phyloP scores from a whole-genome alignment of 23 tunicate genomes.

The Diplosoma virens region DNA sequence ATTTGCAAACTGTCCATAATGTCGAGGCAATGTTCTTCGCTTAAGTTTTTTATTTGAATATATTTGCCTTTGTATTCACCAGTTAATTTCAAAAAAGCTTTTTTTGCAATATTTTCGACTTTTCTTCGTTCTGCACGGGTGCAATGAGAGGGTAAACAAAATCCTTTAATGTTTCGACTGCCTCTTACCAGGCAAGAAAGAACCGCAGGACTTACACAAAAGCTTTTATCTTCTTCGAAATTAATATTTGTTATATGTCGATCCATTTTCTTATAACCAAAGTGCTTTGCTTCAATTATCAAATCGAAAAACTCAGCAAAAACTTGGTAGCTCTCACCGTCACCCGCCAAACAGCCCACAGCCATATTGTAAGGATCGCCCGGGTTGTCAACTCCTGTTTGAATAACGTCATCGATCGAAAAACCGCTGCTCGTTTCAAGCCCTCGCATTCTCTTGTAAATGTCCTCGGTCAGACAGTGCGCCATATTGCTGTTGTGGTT shows the following conservation, averaged over 20 bases:
- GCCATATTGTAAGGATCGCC: constrained; percentile 28
- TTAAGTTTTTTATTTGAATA: neutral
- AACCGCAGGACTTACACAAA: neutral
- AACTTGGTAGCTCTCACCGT: constrained; percentile 34
- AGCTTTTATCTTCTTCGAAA: neutral
- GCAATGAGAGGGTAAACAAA: constrained; percentile 61
- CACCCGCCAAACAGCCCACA: constrained; percentile 48
- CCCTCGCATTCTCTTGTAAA: constrained; percentile 40
- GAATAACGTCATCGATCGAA: constrained; percentile 59
- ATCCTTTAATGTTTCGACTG: constrained; percentile 53
- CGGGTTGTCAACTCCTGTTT: constrained; percentile 75
- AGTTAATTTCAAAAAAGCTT: constrained; percentile 26
- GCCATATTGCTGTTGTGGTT: constrained; percentile 84
- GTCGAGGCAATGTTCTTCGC: neutral
- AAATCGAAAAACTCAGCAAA: constrained; percentile 35
- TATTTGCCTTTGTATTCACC: constrained; percentile 51
- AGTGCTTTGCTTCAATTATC: constrained; percentile 41
- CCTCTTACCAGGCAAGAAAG: constrained; percentile 10
- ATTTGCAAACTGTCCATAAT: neutral
- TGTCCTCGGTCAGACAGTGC: constrained; percentile 60
- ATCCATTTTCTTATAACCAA: constrained; percentile 28
- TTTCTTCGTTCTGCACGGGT: constrained; percentile 83
- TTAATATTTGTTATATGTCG: neutral
- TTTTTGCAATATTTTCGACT: constrained; percentile 48
- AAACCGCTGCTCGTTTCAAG: constrained; percentile 53